Evolutionary conservation across 2,888 invertebrate genomes (phyloP).

Genomic region (Brachypterus glaber): DNA sequence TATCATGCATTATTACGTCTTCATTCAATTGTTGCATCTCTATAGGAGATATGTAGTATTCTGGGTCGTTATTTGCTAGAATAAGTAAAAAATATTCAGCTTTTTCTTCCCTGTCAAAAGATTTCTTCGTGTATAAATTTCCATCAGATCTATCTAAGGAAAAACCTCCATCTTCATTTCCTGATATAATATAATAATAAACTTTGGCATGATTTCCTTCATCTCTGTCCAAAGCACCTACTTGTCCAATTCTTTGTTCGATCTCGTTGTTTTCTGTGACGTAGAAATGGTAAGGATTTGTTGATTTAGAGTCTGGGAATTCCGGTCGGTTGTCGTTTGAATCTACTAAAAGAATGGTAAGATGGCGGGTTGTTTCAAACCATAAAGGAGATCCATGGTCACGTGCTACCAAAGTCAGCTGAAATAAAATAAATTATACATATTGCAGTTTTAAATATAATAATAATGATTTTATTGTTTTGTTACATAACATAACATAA

Average conservation of each 20-base stretch:
- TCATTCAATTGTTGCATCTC: constrained; percentile 42
- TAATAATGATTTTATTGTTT: no score
- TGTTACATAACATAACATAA: no score
- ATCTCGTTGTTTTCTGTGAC: constrained; percentile 61
- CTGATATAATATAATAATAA: constrained; percentile 72
- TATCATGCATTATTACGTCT: constrained; percentile 43
- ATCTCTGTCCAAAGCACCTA: constrained; percentile 65
- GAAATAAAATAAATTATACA: constrained; percentile 23
- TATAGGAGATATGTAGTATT: constrained; percentile 52
- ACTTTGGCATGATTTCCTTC: constrained; percentile 73
- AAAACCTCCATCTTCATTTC: constrained; percentile 69
- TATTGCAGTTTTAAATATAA: neutral
- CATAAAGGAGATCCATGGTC: constrained; percentile 75
- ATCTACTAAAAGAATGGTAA: constrained; percentile 68
- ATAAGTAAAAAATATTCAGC: constrained; percentile 67
- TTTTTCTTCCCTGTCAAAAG: constrained; percentile 72
- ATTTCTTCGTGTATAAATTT: constrained; percentile 64
- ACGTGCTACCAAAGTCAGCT: constrained; percentile 70
- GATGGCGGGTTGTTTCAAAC: constrained; percentile 65
- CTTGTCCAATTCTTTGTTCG: constrained; percentile 57
- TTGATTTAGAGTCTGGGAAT: constrained; percentile 52
- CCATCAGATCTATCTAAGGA: constrained; percentile 73
- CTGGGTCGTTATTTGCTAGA: constrained; percentile 75
- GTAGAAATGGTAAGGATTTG: constrained; percentile 56
- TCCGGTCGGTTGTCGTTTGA: constrained; percentile 74